Conservation (phyloP, 2,888 invertebrate species). For the Chymomyza procnemis region DNA sequence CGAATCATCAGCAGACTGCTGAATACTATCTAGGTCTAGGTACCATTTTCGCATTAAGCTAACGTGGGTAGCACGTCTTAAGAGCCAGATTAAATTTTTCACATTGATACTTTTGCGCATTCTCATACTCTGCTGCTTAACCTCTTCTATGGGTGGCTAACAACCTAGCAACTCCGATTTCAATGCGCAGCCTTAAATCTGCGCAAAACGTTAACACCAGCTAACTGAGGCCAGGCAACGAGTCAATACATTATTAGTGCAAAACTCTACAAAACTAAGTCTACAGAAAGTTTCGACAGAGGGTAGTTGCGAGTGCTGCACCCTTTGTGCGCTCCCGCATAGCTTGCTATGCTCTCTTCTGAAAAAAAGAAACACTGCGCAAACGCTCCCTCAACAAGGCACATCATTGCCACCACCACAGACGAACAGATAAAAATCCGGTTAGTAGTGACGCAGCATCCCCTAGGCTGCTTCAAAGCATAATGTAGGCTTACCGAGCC, state of each 20-base stretch:
- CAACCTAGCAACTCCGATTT: slow-evolving; percentile 3
- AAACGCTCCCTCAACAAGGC: slow-evolving; percentile 24
- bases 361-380: slow-evolving; percentile 34
- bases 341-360: neutral
- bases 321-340: slow-evolving; percentile 41
- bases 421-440: slow-evolving; percentile 39
- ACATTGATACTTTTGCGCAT: neutral
- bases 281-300: slow-evolving; percentile 30
- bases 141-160: neutral
- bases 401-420: slow-evolving; percentile 23
- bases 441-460: slow-evolving; percentile 53
- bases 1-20: too few species aligned
- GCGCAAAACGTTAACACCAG: slow-evolving; percentile 48
- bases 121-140: neutral
- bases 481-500: slow-evolving; percentile 41
- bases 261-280: slow-evolving; percentile 23
- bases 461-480: slow-evolving; percentile 31
- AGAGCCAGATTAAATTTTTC: neutral
- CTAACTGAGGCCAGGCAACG: slow-evolving; percentile 50
- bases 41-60: too few species aligned
- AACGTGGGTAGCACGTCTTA: too few species aligned
- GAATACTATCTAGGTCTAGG: too few species aligned
- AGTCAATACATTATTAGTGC: neutral
- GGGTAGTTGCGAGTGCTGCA: slow-evolving; percentile 49
- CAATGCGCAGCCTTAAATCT: slow-evolving; percentile 33